These are phyloP conservation scores for Himalopsyche tibetana DNA, from an alignment of 2,888 invertebrate genomes.

Conservation along the genomic window DNA sequence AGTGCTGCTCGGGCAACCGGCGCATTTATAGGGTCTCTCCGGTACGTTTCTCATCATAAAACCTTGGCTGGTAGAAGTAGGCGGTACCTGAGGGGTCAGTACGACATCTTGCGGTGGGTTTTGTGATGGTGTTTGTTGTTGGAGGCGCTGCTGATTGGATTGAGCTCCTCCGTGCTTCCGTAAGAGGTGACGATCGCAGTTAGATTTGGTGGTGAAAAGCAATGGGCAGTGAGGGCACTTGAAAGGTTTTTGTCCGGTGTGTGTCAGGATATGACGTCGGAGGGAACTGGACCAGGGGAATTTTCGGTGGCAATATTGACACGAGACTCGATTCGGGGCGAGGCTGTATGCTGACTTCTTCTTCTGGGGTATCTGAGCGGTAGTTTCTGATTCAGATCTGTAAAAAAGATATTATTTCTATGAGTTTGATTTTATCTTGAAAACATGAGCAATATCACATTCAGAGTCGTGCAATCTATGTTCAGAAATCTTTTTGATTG, in stretches of 20 bases:
- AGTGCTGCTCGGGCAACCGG: constrained; percentile 88
- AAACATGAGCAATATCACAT: too few relatives aligned
- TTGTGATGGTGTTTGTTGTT: constrained; percentile 61
- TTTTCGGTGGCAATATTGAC: constrained; percentile 94
- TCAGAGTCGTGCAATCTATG: too few relatives aligned
- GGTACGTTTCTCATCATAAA: constrained; percentile 82
- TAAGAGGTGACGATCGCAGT: constrained; percentile 95
- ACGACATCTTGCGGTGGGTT: constrained; percentile 67
- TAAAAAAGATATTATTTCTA: constrained; percentile 66
- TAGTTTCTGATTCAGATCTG: constrained; percentile 82
- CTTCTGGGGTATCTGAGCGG: constrained; percentile 79
- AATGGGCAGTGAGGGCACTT: constrained; percentile 95
- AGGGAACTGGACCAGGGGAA: constrained; percentile 98
- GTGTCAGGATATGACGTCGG: constrained; percentile 95
- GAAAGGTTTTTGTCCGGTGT: constrained; percentile 97
- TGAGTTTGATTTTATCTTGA: background rate
- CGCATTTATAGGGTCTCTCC: constrained; percentile 87
- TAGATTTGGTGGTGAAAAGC: constrained; percentile 97
- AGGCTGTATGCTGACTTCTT: constrained; percentile 97
- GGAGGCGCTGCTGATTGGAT: constrained; percentile 67
- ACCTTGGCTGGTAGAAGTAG: constrained; percentile 69
- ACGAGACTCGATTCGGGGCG: constrained; percentile 95
- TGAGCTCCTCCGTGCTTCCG: constrained; percentile 84
- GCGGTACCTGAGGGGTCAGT: constrained; percentile 69
- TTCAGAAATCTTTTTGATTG: too few relatives aligned